phyloP scores from a whole-genome alignment of 1,140 invertebrate species.

The Drosophila tsacasi region DNA sequence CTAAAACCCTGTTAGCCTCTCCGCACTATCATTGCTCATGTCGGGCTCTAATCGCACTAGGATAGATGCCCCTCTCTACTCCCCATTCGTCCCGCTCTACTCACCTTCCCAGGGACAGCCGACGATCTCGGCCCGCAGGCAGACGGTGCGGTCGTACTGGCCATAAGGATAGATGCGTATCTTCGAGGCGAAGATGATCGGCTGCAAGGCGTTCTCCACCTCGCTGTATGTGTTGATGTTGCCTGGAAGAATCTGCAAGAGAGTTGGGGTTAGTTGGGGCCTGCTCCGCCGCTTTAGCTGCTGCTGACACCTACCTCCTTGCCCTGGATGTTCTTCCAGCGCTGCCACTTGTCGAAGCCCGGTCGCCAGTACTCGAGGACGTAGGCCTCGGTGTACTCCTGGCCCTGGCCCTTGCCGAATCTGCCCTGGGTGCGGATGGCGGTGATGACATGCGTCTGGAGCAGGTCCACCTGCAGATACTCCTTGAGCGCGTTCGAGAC shows the following conservation, averaged over 20 bases:
- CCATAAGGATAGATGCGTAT: constrained; percentile 96
- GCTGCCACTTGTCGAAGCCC: constrained; percentile 91
- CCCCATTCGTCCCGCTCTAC: constrained; percentile 63
- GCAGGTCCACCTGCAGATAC: constrained; percentile 95
- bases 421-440: constrained; percentile 95
- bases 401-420: constrained; percentile 96
- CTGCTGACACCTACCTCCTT: constrained; percentile 89
- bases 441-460: constrained; percentile 91
- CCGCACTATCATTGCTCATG: constrained; percentile 72
- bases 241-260: constrained; percentile 91
- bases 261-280: constrained; percentile 1
- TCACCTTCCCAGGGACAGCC: constrained; percentile 95
- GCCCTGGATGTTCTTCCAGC: constrained; percentile 91
- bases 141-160: constrained; percentile 94
- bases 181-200: constrained; percentile 94
- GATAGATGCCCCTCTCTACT: constrained; percentile 17
- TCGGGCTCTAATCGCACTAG: constrained; percentile 60
- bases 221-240: constrained; percentile 95
- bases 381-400: constrained; percentile 96
- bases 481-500: constrained; percentile 94
- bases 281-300: neutral
- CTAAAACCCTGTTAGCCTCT: constrained; percentile 79
- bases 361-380: constrained; percentile 96
- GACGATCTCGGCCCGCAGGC: constrained; percentile 96
- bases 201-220: constrained; percentile 91